These are phyloP conservation scores for Zeuzera pyrina DNA, from an alignment of 2,888 invertebrate genomes.

Conservation along the genomic window DNA sequence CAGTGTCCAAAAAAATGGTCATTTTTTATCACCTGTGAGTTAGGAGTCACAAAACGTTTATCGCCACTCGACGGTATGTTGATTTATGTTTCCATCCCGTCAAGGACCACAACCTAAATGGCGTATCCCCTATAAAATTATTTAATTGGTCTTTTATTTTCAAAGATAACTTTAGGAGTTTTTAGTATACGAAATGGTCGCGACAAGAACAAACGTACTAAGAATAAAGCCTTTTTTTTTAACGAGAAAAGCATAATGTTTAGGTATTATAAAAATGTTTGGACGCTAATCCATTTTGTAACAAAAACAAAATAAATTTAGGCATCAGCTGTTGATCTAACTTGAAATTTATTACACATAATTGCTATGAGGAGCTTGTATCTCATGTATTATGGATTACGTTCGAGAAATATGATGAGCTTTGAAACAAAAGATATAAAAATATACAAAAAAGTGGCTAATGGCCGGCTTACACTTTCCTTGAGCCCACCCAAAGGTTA, in stretches of 20 bases:
- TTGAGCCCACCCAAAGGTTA: constrained; percentile 64
- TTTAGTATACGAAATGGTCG: too few species aligned
- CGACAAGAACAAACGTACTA: too few species aligned
- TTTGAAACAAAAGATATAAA: constrained; percentile 61
- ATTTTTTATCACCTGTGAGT: constrained; percentile 68
- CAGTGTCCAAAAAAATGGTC: constrained; percentile 57
- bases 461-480: constrained; percentile 60
- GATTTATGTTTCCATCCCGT: constrained; percentile 68
- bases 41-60: constrained; percentile 72
- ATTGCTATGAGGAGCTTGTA: constrained; percentile 55
- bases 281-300: too few species aligned
- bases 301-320: constrained; percentile 26
- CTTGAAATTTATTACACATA: constrained; percentile 65
- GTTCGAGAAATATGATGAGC: constrained; percentile 50
- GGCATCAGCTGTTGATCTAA: constrained; percentile 57
- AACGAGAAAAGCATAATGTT: too few species aligned
- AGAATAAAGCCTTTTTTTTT: too few species aligned
- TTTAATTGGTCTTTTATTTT: constrained; percentile 72
- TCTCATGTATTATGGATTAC: constrained; percentile 67
- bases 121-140: constrained; percentile 70
- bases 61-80: constrained; percentile 66
- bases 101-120: constrained; percentile 47
- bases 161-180: constrained; percentile 55
- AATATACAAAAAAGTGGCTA: constrained; percentile 48
- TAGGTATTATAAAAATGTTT: too few species aligned